These are phyloP conservation scores for Scolopax rusticola DNA, from an alignment of 2,797 vertebrate species.

Conservation along the genomic window DNA sequence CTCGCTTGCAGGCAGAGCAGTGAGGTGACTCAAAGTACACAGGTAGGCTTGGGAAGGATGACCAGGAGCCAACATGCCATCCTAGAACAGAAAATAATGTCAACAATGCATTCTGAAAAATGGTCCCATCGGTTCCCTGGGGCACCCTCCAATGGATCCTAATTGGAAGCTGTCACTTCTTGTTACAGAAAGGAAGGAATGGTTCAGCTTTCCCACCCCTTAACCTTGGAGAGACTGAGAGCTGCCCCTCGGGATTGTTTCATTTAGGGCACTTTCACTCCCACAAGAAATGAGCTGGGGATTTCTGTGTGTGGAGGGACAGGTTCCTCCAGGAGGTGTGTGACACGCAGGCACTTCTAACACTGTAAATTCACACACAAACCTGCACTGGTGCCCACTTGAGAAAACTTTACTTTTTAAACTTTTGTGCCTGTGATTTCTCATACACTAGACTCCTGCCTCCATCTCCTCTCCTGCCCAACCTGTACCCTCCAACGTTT, in stretches of 20 bases:
- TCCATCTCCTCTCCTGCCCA: not conserved
- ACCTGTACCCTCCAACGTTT: not conserved
- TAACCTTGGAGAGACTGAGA: not conserved
- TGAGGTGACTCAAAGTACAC: not conserved
- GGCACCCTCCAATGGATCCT: constrained; percentile 28
- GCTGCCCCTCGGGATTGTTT: not conserved
- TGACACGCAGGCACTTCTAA: not conserved
- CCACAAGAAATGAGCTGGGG: not conserved
- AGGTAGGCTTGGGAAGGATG: not conserved
- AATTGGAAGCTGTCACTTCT: constrained; percentile 51
- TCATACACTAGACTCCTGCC: not conserved
- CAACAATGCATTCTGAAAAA: not conserved
- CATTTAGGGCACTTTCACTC: not conserved
- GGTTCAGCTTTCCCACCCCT: not conserved
- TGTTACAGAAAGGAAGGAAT: not conserved
- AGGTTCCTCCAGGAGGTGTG: not conserved
- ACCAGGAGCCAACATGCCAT: not conserved
- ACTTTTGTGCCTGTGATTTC: not conserved
- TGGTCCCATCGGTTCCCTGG: not conserved
- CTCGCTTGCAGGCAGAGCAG: not conserved
- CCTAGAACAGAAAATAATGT: not conserved
- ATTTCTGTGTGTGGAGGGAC: not conserved
- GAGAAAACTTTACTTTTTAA: not conserved
- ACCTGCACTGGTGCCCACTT: not conserved
- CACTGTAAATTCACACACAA: accelerated